Base-by-base conservation (phyloP, 2,797 vertebrate species). In the Monodelphis domestica region DNA sequence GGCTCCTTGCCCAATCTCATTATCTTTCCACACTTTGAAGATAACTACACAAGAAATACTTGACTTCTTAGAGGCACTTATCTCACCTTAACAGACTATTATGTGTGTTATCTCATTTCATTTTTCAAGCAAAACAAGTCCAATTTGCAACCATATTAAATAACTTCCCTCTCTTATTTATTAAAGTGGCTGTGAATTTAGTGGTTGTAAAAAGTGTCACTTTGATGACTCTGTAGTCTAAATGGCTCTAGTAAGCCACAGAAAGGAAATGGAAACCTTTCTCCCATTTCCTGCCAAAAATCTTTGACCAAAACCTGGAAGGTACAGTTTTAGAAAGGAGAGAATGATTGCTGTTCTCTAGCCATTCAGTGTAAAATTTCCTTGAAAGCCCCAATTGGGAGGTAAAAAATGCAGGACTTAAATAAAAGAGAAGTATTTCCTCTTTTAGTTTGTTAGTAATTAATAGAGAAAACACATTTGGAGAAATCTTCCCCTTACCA, bases 141-240 rank as follows among this genome's bases (percentile, higher is more conserved):
- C 54, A 96, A 91, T 97, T 97, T 96, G 87, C 70, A 95, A 63
- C 54, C 87, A 38, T 88, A 91, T 90, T 92, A 50, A 84, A 50
- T 26, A 94, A 93, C 50, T 94, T 89, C 24, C 30, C 26, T 93
- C 53, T 95, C 96, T 95, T 89, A 94, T 91, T 96, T 97, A 95
- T 94, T 95, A 95, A 97, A 96, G 95, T 95, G 90, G 89, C 91
- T 95, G 28, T 96, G 94, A 96, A 95, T 96, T 90, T 88, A 91
- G 84, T 91, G 54, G 89, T 94, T n/a, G 53, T 91, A 33, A 90
- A 89, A 95, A 91, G 63, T 88, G 88, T 92, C 89, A 95, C 87
- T 94, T 90, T 95, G 95, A 95, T 96, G 91, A 78, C 50, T 50
- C 15, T 88, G 38, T 84, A 84, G 5, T 84, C 70, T 84, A 10